Evolutionary conservation across 1,140 invertebrate species (phyloP), one percentile per base, ranked within the genome.

Genomic region (Drosophila sechellia): DNA sequence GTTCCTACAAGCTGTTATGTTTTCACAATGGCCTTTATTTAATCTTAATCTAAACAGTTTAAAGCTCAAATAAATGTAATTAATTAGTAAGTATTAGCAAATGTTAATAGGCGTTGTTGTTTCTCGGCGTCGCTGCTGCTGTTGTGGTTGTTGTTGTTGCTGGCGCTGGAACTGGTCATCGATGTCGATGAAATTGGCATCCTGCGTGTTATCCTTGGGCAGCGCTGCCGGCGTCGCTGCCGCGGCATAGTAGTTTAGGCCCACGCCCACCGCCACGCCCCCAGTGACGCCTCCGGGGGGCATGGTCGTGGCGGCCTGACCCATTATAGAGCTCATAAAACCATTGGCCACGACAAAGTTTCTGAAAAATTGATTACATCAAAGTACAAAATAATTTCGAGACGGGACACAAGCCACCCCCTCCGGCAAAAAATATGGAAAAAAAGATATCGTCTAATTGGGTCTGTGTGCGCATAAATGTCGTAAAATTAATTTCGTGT

Each of bases 291-390:
- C 56, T 20, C 59, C 15, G 3, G 60, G 20, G 34, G 72, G 53
- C 72, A 75, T 55, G 58, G 48, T 57, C 43, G 59, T 17, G 48
- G 71, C 68, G 46, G 83, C 48, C 39, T 90, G 90, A 42, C 87
- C 87, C 81, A 92, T 92, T 55, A 92, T 91, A 54, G 79, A 89
- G 59, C 80, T 91, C 91, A 92, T 92, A 85, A 91, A 92, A 90
- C 91, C 91, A 91, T 92, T 92, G 78, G 91, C 91, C 75, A 92
- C 91, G 69, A 92, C 91, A 90, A 92, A 92, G 78, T 92, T 91
- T 71, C 91, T 92, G 77, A 87, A 91, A 85, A 86, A 77, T 86
- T 89, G 84, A 86, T 86, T 83, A 91, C 60, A 91, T 85, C 48
- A 84, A 84, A 74, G 54, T 42, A 77, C 42, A 20, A 45, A 45